phyloP scores from a whole-genome alignment of 2,888 invertebrate genomes.

The Ochlodes sylvanus region DNA sequence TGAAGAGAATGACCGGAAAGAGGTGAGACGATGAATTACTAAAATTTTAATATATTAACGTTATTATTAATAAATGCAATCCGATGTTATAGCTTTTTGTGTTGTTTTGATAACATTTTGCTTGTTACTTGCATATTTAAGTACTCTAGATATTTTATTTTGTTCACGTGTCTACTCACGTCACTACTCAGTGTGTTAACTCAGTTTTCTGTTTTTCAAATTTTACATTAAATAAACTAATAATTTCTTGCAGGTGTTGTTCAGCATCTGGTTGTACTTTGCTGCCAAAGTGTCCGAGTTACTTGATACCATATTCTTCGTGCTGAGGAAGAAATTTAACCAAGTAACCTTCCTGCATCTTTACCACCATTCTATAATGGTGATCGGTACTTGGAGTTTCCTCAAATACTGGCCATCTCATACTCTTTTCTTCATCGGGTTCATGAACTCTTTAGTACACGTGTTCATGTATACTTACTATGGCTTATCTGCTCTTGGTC shows the following conservation, averaged over 20 bases:
- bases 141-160: too few species aligned
- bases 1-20: constrained; percentile 48
- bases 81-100: too few species aligned
- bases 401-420: constrained; percentile 91
- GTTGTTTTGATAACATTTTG: too few species aligned
- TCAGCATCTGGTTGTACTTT: constrained; percentile 87
- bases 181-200: too few species aligned
- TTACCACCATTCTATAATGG: constrained; percentile 93
- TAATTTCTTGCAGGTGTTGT: constrained; percentile 68
- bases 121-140: too few species aligned
- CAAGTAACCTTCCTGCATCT: constrained; percentile 96
- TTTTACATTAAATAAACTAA: too few species aligned
- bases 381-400: constrained; percentile 90
- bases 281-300: constrained; percentile 91
- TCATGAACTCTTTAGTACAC: constrained; percentile 91
- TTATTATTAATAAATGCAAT: too few species aligned
- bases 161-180: too few species aligned
- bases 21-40: constrained; percentile 41
- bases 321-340: constrained; percentile 90
- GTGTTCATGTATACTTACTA: constrained; percentile 94
- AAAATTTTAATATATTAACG: too few species aligned
- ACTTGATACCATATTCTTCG: constrained; percentile 94
- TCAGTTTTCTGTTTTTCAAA: too few species aligned
- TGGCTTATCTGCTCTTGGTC: constrained; percentile 90
- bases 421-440: constrained; percentile 88